Evolutionary conservation across 1,140 invertebrate genomes (phyloP).

Genomic region (Popillia japonica): DNA sequence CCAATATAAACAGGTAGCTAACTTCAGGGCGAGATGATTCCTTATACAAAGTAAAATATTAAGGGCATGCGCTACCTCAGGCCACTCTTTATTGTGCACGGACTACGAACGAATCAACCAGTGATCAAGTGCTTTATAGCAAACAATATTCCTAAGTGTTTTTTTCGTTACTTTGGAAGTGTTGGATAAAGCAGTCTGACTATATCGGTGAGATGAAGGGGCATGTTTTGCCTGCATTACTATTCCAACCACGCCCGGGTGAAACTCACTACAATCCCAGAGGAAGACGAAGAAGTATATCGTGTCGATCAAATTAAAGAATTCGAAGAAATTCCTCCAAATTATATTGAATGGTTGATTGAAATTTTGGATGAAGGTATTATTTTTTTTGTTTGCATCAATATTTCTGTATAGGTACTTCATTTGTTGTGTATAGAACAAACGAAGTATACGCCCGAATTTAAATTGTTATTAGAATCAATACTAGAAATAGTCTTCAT

Average conservation of each 20-base stretch:
- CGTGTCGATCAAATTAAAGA: conserved; percentile 84
- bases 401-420: not conserved
- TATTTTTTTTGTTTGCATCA: not conserved
- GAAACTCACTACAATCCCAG: conserved; percentile 56
- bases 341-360: conserved; percentile 75
- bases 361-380: conserved; percentile 77
- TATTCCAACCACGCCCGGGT: conserved; percentile 77
- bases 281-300: conserved; percentile 72
- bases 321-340: conserved; percentile 78
- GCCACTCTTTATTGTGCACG: not conserved
- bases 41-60: not conserved
- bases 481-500: too few relatives aligned
- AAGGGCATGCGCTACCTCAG: not conserved
- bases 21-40: too few relatives aligned
- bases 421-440: too few relatives aligned
- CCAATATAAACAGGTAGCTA: too few relatives aligned
- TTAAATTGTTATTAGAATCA: too few relatives aligned
- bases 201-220: conserved; percentile 44
- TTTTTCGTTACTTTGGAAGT: conserved; percentile 5
- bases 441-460: too few relatives aligned
- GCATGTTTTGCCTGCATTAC: conserved; percentile 81
- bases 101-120: not conserved
- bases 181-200: not conserved
- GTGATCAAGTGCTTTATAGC: not conserved
- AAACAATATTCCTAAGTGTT: not conserved